Conservation (phyloP, 1,140 invertebrate genomes). For the Conus ventricosus region DNA sequence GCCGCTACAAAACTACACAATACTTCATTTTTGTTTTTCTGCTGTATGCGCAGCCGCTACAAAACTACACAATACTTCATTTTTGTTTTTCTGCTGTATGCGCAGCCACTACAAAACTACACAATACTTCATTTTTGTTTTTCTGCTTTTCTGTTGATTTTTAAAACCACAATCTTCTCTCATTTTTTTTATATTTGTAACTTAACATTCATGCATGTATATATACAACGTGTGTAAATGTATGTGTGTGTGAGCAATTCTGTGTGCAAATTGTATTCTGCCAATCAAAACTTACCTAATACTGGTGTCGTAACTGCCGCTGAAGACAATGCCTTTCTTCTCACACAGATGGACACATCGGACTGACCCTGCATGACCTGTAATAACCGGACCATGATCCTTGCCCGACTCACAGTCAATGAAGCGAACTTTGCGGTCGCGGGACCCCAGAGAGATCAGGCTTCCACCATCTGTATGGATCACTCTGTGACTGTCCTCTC, state of each 20-base stretch:
- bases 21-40: too few relatives aligned
- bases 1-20: too few relatives aligned
- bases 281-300: conserved; percentile 61
- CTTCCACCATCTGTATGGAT: conserved; percentile 71
- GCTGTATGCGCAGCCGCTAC: too few relatives aligned
- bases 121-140: too few relatives aligned
- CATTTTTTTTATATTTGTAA: too few relatives aligned
- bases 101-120: too few relatives aligned
- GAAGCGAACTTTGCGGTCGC: conserved; percentile 71
- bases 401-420: conserved; percentile 68
- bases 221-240: not conserved
- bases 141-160: too few relatives aligned
- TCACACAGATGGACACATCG: conserved; percentile 67
- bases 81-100: too few relatives aligned
- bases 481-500: conserved; percentile 68
- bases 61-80: too few relatives aligned
- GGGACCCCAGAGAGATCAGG: conserved; percentile 68
- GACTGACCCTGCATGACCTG: conserved; percentile 74
- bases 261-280: not conserved
- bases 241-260: not conserved
- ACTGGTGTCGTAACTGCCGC: conserved; percentile 75
- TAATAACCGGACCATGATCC: conserved; percentile 63
- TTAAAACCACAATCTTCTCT: too few relatives aligned
- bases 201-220: not conserved
- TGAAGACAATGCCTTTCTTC: conserved; percentile 66